Base-by-base conservation (phyloP, 2,113 vertebrate species). In the Lophotis ruficrista region DNA sequence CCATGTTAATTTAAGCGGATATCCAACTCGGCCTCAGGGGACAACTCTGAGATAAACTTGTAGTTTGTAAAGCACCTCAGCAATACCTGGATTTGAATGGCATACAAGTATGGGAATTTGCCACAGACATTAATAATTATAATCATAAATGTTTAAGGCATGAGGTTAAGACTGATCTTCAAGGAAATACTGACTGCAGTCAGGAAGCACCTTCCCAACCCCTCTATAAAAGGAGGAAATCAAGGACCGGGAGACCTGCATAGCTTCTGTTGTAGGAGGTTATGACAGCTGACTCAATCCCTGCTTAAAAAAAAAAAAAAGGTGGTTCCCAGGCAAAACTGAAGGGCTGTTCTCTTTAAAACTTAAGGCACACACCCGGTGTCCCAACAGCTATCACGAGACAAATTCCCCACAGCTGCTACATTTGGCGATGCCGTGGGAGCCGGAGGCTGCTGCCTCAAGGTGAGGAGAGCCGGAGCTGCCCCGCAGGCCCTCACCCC, bases 341-440 rank as follows among this genome's bases (percentile, higher is more conserved):
- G 12, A 19, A 30, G 50, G 7, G 14, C 16, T n/a, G 48, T 1
- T 1, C 16, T 3, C 7, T 9, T 9, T 20, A 3, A 1, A 20
- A 41, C 25, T 24, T 1, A 2, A 3, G 50, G 27, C 53, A 14
- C 57, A 2, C 3, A 11, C 5, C 5, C 50, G 1, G 14, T 0
- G 14, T 0, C n/a, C 25, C 48, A 9, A 2, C 4, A 25, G 60
- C 3, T 2, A 3, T 6, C 10, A 11, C 14, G 8, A 15, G 8
- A 14, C 47, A 17, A 3, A 13, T 3, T 2, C 12, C 30, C 14
- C 43, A 0, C 6, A 8, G 23, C 38, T 17, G 54, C 45, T 3
- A 5, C 3, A 0, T 1, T 1, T 0, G 4, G 8, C 1, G 25
- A 21, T 2, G 24, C 18, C 6, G 4, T 0, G 13, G 15, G 15